These are phyloP conservation scores for Ips typographus DNA, from an alignment of 1,140 invertebrate species.

Conservation along the genomic window DNA sequence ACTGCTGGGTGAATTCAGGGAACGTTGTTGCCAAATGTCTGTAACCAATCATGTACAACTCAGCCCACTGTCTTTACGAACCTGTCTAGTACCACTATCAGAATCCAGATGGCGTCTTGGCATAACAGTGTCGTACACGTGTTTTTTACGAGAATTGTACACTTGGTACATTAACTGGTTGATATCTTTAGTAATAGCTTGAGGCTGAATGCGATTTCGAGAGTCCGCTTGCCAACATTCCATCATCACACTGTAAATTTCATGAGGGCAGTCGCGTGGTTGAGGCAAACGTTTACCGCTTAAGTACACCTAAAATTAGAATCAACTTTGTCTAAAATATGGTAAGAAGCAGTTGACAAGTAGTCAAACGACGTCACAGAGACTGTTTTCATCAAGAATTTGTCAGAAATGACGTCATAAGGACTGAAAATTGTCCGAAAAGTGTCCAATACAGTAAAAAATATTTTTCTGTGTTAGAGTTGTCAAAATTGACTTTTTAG, in stretches of 20 bases:
- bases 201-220: slow-evolving; percentile 70
- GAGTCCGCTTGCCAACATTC: slow-evolving; percentile 85
- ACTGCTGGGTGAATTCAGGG: too few species aligned
- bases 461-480: neutral
- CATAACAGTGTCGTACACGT: slow-evolving; percentile 55
- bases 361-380: too few species aligned
- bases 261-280: slow-evolving; percentile 74
- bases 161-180: slow-evolving; percentile 77
- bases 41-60: too few species aligned
- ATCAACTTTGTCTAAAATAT: neutral
- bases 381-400: too few species aligned
- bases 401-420: too few species aligned
- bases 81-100: neutral
- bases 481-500: too few species aligned
- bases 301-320: slow-evolving; percentile 60
- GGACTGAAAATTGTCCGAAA: too few species aligned
- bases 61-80: too few species aligned
- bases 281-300: slow-evolving; percentile 72
- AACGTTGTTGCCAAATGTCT: too few species aligned
- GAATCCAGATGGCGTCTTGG: slow-evolving; percentile 29
- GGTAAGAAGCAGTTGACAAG: neutral
- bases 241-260: slow-evolving; percentile 81
- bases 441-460: neutral
- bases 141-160: slow-evolving; percentile 61
- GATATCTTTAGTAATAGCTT: slow-evolving; percentile 80